A percentile compares a stretch with the other conserved stretches of the same genome.
phyloP scores from a whole-genome alignment of 2,888 invertebrate genomes.

The Phoronis australis region DNA sequence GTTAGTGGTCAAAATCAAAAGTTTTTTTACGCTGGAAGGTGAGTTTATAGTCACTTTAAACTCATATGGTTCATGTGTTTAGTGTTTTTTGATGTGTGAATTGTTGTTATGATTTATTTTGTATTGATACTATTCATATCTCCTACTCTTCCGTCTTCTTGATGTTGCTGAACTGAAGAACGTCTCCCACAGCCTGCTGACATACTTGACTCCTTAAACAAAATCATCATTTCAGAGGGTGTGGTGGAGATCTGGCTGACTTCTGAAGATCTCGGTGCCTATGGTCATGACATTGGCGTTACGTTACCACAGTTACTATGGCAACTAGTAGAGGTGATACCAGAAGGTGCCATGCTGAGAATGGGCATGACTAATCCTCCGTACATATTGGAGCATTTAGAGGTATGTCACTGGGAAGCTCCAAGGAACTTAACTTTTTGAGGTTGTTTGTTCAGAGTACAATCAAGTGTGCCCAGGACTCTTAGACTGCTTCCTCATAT shows the following conservation, averaged over 20 bases:
- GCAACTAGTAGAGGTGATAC: conserved; percentile 69
- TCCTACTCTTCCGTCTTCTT: not conserved
- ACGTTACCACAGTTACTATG: conserved; percentile 80
- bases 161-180: too few species aligned
- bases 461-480: too few species aligned
- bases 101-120: not conserved
- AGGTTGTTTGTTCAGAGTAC: too few species aligned
- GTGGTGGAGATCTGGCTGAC: conserved; percentile 97
- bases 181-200: too few species aligned
- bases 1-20: too few species aligned
- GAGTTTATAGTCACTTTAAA: too few species aligned
- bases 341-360: conserved; percentile 59
- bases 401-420: too few species aligned
- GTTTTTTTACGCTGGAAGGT: too few species aligned
- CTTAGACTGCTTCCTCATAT: too few species aligned
- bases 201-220: too few species aligned
- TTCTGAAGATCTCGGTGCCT: conserved; percentile 96
- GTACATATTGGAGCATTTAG: conserved; percentile 90
- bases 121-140: not conserved
- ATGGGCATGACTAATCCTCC: conserved; percentile 99
- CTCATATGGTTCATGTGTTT: too few species aligned
- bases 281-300: conserved; percentile 88
- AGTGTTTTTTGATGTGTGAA: not conserved
- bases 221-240: conserved; percentile 71
- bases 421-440: too few species aligned